These are phyloP conservation scores for Megaceryle alcyon DNA, from an alignment of 2,797 vertebrate species.

Conservation along the genomic window DNA sequence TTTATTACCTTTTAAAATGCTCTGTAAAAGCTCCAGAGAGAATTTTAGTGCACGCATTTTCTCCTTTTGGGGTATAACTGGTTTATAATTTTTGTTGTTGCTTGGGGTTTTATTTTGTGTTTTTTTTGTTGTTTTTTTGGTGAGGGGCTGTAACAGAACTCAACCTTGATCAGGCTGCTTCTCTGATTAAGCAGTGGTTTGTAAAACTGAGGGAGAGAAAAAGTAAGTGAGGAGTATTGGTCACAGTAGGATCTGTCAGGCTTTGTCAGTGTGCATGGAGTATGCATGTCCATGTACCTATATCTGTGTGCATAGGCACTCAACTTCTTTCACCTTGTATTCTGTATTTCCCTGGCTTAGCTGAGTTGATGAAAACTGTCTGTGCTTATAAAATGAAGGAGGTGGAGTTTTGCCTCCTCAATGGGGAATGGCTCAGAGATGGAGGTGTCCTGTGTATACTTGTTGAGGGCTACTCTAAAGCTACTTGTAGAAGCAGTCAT, in stretches of 20 bases:
- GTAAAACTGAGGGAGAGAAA: not conserved
- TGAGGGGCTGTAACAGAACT: not conserved
- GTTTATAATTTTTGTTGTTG: not conserved
- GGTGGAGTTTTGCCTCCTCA: not conserved
- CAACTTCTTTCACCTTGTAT: not conserved
- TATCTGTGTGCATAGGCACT: not conserved
- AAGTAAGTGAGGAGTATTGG: not conserved
- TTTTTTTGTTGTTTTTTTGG: not conserved
- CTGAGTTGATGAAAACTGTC: not conserved
- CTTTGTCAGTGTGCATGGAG: not conserved
- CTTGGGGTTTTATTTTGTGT: too few relatives aligned
- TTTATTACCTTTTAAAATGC: conserved; percentile 1
- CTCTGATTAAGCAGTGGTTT: not conserved
- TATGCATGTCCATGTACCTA: not conserved
- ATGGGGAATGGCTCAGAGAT: not conserved
- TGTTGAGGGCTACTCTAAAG: not conserved
- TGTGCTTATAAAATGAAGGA: not conserved
- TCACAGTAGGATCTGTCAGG: not conserved
- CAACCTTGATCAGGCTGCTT: not conserved
- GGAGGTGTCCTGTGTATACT: not conserved
- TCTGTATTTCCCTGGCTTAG: not conserved
- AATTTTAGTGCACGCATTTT: not conserved
- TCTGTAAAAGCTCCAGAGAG: not conserved
- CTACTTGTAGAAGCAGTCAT: not conserved
- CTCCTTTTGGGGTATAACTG: not conserved